Evolutionary conservation across 2,113 vertebrate species (phyloP), one percentile per base, ranked within the genome.

Genomic region (Stomatorhinus ivindoensis): DNA sequence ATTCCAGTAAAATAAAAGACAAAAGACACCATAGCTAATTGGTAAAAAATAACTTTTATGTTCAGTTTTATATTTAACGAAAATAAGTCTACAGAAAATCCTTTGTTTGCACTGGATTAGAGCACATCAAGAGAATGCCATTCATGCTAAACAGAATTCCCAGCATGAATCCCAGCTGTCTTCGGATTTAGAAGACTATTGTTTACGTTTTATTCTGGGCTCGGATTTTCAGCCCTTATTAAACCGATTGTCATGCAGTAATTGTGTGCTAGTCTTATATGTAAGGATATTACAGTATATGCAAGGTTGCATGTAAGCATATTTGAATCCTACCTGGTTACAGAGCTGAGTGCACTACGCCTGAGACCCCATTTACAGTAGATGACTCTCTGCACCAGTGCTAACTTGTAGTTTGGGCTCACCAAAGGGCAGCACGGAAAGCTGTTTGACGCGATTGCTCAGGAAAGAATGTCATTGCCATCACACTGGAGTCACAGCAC

Each of bases 21-120:
- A 39, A 19, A 42, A 80, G 73, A 21, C 73, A 80, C 73, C 4
- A 76, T 76, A 39, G 39, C 69, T 80, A 80, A 80, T 19, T 35
- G 73, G 87, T 8, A 48, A 48, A 44, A 73, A 69, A 48, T 6
- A 35, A n/a, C 15, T 39, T 42, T 42, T 42, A 80, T 31, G 24
- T 88, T 27, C 13, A 61, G 9, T 88, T 50, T 73, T 51, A 31
- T 87, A 47, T 83, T 55, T 21, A 88, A 50, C n/a, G 39, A 51
- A 89, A 82, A 84, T n/a, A 58, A 2, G 10, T 58, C 51, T 9
- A 47, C 8, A 48, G 82, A 48, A 89, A 65, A 69, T 86, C 53
- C 46, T 58, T 89, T 86, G 83, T 89, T 65, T 89, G 76, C 24
- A 69, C 10, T 69, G 35, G 55, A 89, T 86, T 89, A 65, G 55